These are phyloP conservation scores for Micromussa lordhowensis DNA, from an alignment of 92 coral and sea anemone species.

Conservation along the genomic window DNA sequence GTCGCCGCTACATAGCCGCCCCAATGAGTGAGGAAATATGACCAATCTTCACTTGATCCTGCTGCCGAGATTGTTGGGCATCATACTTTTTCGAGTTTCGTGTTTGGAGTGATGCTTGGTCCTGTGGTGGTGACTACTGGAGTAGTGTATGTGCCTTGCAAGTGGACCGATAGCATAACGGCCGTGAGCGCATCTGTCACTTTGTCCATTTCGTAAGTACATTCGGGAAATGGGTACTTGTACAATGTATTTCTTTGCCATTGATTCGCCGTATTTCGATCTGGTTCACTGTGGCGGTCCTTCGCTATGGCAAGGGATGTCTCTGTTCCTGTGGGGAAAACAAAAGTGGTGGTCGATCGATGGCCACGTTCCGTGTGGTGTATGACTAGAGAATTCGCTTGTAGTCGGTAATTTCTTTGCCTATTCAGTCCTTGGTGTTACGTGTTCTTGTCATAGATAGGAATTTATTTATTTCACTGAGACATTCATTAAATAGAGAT, in stretches of 20 bases:
- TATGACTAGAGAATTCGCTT: no score
- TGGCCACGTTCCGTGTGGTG: no score
- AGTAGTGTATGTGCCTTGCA: constrained; percentile 44
- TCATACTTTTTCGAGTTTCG: constrained; percentile 47
- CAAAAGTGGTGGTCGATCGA: no score
- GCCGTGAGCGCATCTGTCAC: constrained; percentile 59
- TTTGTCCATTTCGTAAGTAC: constrained; percentile 53
- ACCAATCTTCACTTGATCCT: no score
- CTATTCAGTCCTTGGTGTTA: no score
- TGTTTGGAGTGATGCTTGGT: constrained; percentile 16
- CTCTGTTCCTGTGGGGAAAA: no score
- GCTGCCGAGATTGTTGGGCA: constrained; percentile 57
- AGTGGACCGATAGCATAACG: constrained; percentile 63
- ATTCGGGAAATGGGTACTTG: constrained; percentile 53
- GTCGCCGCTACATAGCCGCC: constrained; percentile 65
- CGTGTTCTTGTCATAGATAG: constrained; percentile 6
- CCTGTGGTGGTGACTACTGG: constrained; percentile 1
- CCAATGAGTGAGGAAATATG: constrained; percentile 71
- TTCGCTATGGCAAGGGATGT: no score
- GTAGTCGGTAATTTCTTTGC: no score
- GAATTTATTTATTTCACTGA: not conserved
- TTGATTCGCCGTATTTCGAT: no score
- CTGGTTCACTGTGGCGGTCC: no score
- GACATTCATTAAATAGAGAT: no score
- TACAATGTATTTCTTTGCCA: constrained; percentile 20